A percentile compares a stretch with the other conserved stretches of the same genome.
Evolutionary conservation across 1,140 invertebrate species (phyloP).

Genomic region (Microvelia longipes): DNA sequence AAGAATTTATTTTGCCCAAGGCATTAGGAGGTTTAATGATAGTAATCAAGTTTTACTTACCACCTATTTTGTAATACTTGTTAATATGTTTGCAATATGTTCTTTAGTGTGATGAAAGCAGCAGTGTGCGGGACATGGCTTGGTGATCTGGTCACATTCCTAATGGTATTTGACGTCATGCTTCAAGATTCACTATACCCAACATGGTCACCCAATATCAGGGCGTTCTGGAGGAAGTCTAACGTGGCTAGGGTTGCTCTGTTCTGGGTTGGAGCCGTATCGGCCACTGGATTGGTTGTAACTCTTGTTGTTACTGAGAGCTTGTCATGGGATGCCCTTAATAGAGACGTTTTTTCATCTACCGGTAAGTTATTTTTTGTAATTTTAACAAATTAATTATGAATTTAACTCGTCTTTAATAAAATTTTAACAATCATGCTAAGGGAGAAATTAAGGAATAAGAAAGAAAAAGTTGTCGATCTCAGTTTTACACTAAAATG

Average conservation of each 20-base stretch:
- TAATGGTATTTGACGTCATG: constrained; percentile 42
- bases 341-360: constrained; percentile 35
- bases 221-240: constrained; percentile 32
- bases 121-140: constrained; percentile 41
- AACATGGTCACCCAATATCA: constrained; percentile 31
- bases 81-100: no score
- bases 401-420: no score
- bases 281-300: constrained; percentile 34
- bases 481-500: no score
- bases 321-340: constrained; percentile 38
- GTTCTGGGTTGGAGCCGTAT: constrained; percentile 35
- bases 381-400: no score
- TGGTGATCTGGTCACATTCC: constrained; percentile 39
- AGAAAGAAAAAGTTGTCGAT: no score
- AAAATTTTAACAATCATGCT: no score
- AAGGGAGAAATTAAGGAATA: no score
- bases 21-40: no score
- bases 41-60: no score
- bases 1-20: no score
- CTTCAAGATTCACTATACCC: constrained; percentile 41
- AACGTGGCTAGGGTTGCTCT: constrained; percentile 34
- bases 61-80: no score
- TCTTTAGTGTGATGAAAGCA: constrained; percentile 37
- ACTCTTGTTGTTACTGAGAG: constrained; percentile 37
- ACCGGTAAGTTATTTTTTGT: constrained; percentile 26